Evolutionary conservation across 2,888 invertebrate genomes (phyloP), one percentile per base, ranked within the genome.

Genomic region (Macrosoma leucophasiata): DNA sequence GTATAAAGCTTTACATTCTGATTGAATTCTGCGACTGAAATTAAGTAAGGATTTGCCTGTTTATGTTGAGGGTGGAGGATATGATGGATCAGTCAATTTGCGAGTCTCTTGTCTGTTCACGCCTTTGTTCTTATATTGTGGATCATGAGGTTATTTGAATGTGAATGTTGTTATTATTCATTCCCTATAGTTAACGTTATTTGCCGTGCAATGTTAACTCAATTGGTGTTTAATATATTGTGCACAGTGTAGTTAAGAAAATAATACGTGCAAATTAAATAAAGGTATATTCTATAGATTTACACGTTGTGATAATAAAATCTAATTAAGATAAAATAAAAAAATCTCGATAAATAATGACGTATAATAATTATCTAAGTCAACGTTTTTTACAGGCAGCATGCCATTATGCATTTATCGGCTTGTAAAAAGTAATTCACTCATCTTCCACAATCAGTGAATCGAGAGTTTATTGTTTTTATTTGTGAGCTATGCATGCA

Each of bases 21-120:
- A 82, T 84, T 82, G 84, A 82, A 82, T 84, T 79, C 82, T 77
- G 74, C 62, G 67, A 77, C 74, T 82, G 79, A 84, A 81, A 84
- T 82, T 82, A 81, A 81, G 82, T 81, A 82, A 82, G 84, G 84
- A 84, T 84, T 82, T 81, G 70, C 58, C 63, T 81, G 84, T 82
- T 82, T 79, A 70, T 73, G 75, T 71, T 71, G 63, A 70, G 74
- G 76, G 67, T 51, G 61, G 59, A 62, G 67, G 68, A 62, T 67
- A 62, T 58, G 69, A 69, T 61, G 75, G 78, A 78, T 79, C 77
- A 75, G 76, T 70, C 72, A 71, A 72, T 78, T 77, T 73, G 62
- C 62, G 66, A 65, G 61, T 58, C 59, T 55, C 56, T 58, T 62
- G 64, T 63, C 59, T 62, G 62, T 69, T 70, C 60, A 44, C 64